Conservation (phyloP, 1,140 invertebrate genomes). For the Drosophila funebris region DNA sequence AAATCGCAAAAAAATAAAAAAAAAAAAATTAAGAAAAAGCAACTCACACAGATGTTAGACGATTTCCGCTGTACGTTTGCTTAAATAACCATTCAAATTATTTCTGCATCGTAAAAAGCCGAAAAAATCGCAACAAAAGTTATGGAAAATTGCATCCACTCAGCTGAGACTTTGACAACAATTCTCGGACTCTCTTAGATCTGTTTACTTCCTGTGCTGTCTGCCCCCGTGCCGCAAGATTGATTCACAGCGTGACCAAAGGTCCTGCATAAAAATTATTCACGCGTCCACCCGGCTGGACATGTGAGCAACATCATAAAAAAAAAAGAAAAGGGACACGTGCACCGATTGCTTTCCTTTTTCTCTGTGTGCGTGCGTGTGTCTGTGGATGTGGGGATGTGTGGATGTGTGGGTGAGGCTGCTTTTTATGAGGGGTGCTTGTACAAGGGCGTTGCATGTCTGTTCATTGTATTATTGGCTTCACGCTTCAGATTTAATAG, state of each 20-base stretch:
- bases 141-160: constrained; percentile 56
- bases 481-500: background rate
- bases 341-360: constrained; percentile 41
- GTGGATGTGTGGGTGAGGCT: background rate
- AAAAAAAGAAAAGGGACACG: constrained; percentile 45
- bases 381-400: background rate
- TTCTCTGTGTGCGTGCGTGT: background rate
- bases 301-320: constrained; percentile 57
- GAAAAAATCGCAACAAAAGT: constrained; percentile 46
- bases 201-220: constrained; percentile 62
- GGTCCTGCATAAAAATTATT: constrained; percentile 76
- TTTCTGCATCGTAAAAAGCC: constrained; percentile 45
- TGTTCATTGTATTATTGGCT: constrained; percentile 9
- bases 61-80: constrained; percentile 52
- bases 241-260: constrained; percentile 83
- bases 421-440: background rate
- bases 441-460: constrained; percentile 4
- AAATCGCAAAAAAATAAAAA: background rate
- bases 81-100: constrained; percentile 44
- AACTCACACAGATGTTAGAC: constrained; percentile 16
- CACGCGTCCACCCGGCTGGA: constrained; percentile 70
- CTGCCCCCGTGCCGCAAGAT: constrained; percentile 60
- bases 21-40: background rate
- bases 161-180: background rate
- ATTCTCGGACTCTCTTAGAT: constrained; percentile 20